Evolutionary conservation across 2,888 invertebrate genomes (phyloP), one percentile per base, ranked within the genome.

Genomic region (Tyria jacobaeae): DNA sequence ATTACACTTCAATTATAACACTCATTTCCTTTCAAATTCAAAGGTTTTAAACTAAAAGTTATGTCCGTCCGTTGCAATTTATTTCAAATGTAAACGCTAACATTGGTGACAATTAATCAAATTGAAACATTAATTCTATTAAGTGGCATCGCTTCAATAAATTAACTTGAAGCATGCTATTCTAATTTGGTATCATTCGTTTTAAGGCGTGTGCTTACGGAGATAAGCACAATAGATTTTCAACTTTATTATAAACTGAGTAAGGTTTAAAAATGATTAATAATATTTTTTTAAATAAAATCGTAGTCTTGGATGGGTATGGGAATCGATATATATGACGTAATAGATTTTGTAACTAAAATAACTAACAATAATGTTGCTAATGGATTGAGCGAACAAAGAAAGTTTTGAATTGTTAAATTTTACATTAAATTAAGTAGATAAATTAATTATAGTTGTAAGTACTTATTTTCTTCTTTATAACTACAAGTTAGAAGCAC

Each of bases 121-220:
- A 78, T 75, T 78, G 79, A 73, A 71, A 80, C 76, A 79, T 78
- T 75, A 76, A 77, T 79, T 81, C 79, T 74, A 77, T 76, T 75
- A 76, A 76, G 66, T 64, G 68, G 65, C 66, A 66, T 71, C 60
- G 60, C 64, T 71, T 59, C 68, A 44, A 76, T 76, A 77, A 76
- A 76, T 76, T 76, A 71, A 76, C 75, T 60, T 68, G 71, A 78
- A 76, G 75, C 78, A 79, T 81, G 75, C 76, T 77, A 70, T 74
- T 76, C 78, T 76, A 75, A 78, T 75, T 78, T 61, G 58, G 72
- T 72, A 72, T 53, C 74, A 57, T 76, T 77, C 62, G 57, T 76
- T 76, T 72, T 52, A 65, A 65, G 64, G 66, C n/a, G n/a, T 64
- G 66, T 71, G 37, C 59, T 49, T 59, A 27, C 48, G 12, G 34